phyloP scores from a whole-genome alignment of 92 coral and sea anemone species.

The Actinernus sp. region DNA sequence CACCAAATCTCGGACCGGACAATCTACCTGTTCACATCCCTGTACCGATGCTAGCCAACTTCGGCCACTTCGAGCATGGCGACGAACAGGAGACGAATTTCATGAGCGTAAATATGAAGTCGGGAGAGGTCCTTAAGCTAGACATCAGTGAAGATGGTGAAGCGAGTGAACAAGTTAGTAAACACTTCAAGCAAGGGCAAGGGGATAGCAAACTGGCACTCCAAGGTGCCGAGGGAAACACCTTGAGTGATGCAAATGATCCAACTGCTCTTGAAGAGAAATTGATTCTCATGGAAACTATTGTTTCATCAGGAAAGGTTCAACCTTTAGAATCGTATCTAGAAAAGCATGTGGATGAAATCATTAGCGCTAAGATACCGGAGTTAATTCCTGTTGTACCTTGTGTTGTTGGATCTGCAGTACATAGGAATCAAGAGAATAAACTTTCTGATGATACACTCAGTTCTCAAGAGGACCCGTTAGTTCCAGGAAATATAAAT shows the following conservation, averaged over 20 bases:
- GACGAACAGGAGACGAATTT: conserved; percentile 9
- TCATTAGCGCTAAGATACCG: background rate
- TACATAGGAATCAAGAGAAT: background rate
- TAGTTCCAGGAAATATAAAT: too few relatives aligned
- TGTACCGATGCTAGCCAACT: conserved; percentile 85
- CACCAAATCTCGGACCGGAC: conserved; percentile 24
- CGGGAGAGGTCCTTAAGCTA: background rate
- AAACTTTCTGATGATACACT: too few relatives aligned
- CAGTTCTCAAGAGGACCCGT: too few relatives aligned
- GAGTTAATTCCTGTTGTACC: conserved; percentile 11
- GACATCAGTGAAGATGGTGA: background rate
- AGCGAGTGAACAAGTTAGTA: background rate
- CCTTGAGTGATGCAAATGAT: too few relatives aligned
- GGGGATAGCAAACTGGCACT: background rate
- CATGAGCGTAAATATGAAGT: background rate
- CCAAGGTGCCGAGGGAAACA: too few relatives aligned
- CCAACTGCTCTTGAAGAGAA: too few relatives aligned
- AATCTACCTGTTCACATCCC: conserved; percentile 60
- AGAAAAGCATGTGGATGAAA: conserved; percentile 3
- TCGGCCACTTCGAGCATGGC: conserved; percentile 74
- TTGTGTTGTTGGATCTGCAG: conserved; percentile 18
- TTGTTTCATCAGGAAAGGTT: background rate
- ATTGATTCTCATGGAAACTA: too few relatives aligned
- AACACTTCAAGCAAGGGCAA: background rate
- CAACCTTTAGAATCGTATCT: conserved; percentile 14